These are phyloP conservation scores for Neomonachus schauinslandi DNA, from an alignment of 2,113 vertebrate species.

Conservation along the genomic window DNA sequence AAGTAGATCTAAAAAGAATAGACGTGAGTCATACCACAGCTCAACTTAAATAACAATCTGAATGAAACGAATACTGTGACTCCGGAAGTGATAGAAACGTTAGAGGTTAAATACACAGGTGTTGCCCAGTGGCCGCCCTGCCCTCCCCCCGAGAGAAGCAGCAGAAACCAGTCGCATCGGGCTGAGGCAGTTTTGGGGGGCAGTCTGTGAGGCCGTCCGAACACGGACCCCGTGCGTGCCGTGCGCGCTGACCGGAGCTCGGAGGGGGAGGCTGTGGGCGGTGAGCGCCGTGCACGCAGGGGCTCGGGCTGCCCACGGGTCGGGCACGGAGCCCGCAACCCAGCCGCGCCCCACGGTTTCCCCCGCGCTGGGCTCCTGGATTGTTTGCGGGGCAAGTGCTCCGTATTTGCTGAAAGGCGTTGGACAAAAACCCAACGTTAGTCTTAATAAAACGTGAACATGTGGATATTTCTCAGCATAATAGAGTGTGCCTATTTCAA, in stretches of 20 bases:
- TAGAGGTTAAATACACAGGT: not conserved
- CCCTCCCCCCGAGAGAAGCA: not conserved
- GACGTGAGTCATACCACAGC: not conserved
- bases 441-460: not conserved
- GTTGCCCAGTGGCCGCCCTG: not conserved
- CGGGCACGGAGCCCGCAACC: too few species aligned
- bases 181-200: not conserved
- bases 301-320: too few species aligned
- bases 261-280: accelerated
- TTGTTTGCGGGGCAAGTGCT: not conserved
- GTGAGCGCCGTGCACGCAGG: not conserved
- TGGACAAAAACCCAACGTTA: not conserved
- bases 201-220: too few species aligned
- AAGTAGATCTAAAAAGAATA: not conserved
- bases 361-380: not conserved
- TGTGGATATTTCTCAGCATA: not conserved
- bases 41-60: not conserved
- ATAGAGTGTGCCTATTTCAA: not conserved
- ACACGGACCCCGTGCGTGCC: not conserved
- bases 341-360: not conserved
- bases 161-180: accelerated
- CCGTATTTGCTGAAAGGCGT: not conserved
- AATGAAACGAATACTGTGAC: not conserved
- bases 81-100: not conserved
- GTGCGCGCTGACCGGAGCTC: accelerated